phyloP scores from a whole-genome alignment of 92 coral and sea anemone species.

The Zoanthus sansibaricus region DNA sequence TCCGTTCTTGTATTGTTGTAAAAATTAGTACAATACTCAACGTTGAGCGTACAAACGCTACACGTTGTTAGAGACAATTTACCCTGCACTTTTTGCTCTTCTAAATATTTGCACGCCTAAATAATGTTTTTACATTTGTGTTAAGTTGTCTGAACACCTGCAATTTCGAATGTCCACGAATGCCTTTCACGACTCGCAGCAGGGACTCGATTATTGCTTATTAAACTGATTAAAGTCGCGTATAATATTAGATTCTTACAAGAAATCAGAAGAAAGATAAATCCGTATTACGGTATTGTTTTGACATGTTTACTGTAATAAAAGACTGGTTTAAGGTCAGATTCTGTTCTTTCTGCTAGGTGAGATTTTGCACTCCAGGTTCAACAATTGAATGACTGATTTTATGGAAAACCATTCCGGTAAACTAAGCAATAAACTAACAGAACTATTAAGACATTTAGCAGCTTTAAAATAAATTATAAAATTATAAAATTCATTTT shows the following conservation, averaged over 20 bases:
- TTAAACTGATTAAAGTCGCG: neutral
- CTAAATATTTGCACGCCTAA: neutral
- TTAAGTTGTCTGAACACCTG: constrained; percentile 26
- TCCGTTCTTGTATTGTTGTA: neutral
- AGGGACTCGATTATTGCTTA: constrained; percentile 21
- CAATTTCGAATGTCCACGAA: neutral
- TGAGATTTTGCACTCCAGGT: neutral
- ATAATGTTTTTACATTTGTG: neutral
- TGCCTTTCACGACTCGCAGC: constrained; percentile 29
- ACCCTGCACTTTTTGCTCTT: neutral
- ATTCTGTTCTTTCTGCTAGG: neutral
- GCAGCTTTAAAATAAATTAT: too few relatives aligned
- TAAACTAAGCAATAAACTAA: neutral
- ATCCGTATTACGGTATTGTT: neutral
- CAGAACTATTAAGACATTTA: too few relatives aligned
- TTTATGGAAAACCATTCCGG: neutral
- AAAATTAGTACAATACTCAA: constrained; percentile 17
- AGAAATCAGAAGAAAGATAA: constrained; percentile 10
- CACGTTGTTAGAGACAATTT: neutral
- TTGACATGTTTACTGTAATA: constrained; percentile 1
- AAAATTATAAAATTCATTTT: too few relatives aligned
- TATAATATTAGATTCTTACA: neutral
- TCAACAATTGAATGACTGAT: neutral
- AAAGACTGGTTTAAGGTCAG: constrained; percentile 4
- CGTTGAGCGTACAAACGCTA: neutral